Conservation (phyloP, 2,113 vertebrate genomes). For the Ibidorhyncha struthersii region DNA sequence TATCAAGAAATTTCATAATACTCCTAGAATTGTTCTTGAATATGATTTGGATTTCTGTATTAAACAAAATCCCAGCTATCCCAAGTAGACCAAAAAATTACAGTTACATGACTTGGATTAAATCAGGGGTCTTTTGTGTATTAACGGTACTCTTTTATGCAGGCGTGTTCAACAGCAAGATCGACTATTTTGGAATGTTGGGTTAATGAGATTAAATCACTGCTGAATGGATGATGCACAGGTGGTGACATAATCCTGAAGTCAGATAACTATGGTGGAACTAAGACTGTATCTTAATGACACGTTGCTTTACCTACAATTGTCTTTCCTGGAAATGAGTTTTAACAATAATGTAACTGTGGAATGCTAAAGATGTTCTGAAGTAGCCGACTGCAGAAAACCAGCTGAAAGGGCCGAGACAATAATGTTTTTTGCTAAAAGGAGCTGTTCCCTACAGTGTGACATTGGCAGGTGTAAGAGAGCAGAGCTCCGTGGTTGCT, state of each 20-base stretch:
- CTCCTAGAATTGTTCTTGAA: not conserved
- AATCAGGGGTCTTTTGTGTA: not conserved
- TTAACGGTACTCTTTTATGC: not conserved
- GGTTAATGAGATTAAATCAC: slow-evolving; percentile 1
- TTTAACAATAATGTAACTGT: not conserved
- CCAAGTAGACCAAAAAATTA: not conserved
- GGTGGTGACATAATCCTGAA: slow-evolving; percentile 14
- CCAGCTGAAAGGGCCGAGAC: not conserved
- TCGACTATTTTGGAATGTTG: not conserved
- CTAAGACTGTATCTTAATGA: not conserved
- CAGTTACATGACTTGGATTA: not conserved
- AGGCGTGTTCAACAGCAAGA: no score
- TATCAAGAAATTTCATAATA: not conserved
- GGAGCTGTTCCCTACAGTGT: not conserved
- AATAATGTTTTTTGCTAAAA: not conserved
- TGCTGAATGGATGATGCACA: slow-evolving; percentile 62
- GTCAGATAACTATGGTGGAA: slow-evolving; percentile 9
- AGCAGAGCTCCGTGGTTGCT: not conserved
- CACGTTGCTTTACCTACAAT: not conserved
- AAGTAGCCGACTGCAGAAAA: not conserved
- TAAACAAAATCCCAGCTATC: not conserved
- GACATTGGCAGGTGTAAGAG: not conserved
- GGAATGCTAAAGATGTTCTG: not conserved
- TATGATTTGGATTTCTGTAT: not conserved
- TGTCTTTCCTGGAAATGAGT: not conserved